These are phyloP conservation scores for Pelodytes ibericus DNA, from an alignment of 2,797 vertebrate species.

Conservation along the genomic window DNA sequence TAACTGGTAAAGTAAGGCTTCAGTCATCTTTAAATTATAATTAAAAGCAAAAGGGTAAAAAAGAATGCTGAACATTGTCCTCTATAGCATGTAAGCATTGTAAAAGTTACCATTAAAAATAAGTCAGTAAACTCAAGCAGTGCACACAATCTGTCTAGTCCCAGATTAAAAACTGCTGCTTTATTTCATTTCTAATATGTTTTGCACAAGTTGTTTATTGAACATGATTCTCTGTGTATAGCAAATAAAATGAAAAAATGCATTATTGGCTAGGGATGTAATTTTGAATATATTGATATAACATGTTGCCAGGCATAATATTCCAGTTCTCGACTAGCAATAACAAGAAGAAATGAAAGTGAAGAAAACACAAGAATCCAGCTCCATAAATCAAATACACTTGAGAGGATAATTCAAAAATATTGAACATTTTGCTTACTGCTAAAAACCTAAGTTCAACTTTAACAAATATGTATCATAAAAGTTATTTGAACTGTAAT, in stretches of 20 bases:
- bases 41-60: too few relatives aligned
- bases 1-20: too few relatives aligned
- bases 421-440: conserved; percentile 32
- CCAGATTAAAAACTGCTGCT: conserved; percentile 46
- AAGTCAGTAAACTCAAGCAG: conserved; percentile 30
- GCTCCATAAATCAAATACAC: conserved; percentile 14
- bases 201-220: conserved; percentile 54
- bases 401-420: conserved; percentile 14
- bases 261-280: conserved; percentile 51
- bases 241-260: conserved; percentile 53
- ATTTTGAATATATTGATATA: conserved; percentile 56
- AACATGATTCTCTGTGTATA: conserved; percentile 51
- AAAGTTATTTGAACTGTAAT: not conserved
- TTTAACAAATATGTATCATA: not conserved
- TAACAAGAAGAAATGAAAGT: conserved; percentile 45
- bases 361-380: conserved; percentile 20
- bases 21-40: too few relatives aligned
- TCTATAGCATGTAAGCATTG: too few relatives aligned
- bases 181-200: conserved; percentile 52
- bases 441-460: conserved; percentile 10
- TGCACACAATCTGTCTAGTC: conserved; percentile 36
- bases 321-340: conserved; percentile 33
- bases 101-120: conserved; percentile 28
- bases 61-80: too few relatives aligned
- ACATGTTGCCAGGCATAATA: conserved; percentile 48